phyloP scores from a whole-genome alignment of 2,797 vertebrate species.

The Protonibea diacanthus region DNA sequence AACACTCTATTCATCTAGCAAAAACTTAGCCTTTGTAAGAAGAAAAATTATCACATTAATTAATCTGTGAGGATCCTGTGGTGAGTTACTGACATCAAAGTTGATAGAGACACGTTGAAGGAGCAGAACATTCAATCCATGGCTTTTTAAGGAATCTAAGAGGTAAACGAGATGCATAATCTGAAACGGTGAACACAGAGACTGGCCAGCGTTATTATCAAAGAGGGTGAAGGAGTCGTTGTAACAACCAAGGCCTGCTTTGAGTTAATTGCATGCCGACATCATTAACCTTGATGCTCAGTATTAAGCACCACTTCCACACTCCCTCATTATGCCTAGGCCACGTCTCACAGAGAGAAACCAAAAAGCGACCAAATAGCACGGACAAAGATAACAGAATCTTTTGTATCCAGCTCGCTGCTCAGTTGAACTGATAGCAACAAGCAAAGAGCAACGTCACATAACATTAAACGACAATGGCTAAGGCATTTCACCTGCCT shows the following conservation, averaged over 20 bases:
- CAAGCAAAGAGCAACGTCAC: constrained; percentile 58
- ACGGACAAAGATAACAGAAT: constrained; percentile 27
- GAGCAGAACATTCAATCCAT: constrained; percentile 29
- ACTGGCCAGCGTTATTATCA: constrained; percentile 56
- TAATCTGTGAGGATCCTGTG: constrained; percentile 68
- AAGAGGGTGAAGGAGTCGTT: constrained; percentile 51
- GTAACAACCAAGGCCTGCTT: constrained; percentile 61
- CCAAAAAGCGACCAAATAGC: constrained; percentile 43
- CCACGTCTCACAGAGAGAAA: constrained; percentile 28
- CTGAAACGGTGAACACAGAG: constrained; percentile 34
- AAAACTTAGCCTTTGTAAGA: constrained; percentile 66
- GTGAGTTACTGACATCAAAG: constrained; percentile 76
- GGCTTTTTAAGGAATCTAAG: constrained; percentile 42
- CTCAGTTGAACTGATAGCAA: constrained; percentile 47
- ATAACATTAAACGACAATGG: constrained; percentile 49
- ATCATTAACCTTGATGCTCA: constrained; percentile 78
- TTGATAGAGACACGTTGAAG: constrained; percentile 49
- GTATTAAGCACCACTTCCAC: constrained; percentile 62
- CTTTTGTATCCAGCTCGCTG: constrained; percentile 26
- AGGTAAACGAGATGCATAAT: constrained; percentile 52
- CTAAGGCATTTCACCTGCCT: constrained; percentile 66
- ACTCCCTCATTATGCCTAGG: constrained; percentile 52
- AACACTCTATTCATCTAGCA: constrained; percentile 69
- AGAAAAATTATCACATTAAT: constrained; percentile 66
- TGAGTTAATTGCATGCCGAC: constrained; percentile 72